Percentiles rank a stretch among this genome's conserved stretches.
These are phyloP conservation scores for Sterrhoptilus dennistouni DNA, from an alignment of 2,113 vertebrate genomes.

Conservation along the genomic window DNA sequence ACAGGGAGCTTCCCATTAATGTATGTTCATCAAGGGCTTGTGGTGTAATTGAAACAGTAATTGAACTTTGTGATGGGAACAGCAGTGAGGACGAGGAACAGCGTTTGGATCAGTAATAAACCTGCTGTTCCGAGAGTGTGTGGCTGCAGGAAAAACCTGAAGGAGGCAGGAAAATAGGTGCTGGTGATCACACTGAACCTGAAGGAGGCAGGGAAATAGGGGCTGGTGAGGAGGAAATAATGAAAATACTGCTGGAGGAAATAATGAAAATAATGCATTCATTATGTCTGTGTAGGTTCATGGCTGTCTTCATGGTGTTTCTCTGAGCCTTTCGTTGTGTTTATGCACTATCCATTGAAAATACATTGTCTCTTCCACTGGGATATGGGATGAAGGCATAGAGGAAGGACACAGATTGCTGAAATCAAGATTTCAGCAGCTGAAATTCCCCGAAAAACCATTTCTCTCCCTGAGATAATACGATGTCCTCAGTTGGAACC, in stretches of 20 bases:
- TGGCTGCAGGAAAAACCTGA: neutral
- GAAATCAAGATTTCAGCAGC: neutral
- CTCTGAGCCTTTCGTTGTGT: accelerated
- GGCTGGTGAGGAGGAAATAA: neutral
- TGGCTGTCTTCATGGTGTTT: neutral
- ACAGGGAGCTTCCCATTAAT: neutral
- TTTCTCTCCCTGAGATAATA: neutral
- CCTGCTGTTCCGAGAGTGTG: neutral
- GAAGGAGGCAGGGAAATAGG: neutral
- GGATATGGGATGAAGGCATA: neutral
- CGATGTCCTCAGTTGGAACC: neutral
- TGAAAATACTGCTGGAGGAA: neutral
- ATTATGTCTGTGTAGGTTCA: neutral
- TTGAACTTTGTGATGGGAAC: conserved; percentile 30
- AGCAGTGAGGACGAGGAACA: neutral
- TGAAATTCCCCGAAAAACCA: neutral
- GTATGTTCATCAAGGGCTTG: conserved; percentile 22
- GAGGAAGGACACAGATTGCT: neutral
- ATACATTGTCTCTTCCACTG: neutral
- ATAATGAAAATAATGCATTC: neutral
- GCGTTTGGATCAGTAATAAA: neutral
- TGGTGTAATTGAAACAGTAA: conserved; percentile 29
- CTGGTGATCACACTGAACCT: neutral
- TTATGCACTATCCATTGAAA: neutral
- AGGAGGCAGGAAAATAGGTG: neutral